Evolutionary conservation across 2,113 vertebrate species (phyloP).

Genomic region (Burhinus oedicnemus): DNA sequence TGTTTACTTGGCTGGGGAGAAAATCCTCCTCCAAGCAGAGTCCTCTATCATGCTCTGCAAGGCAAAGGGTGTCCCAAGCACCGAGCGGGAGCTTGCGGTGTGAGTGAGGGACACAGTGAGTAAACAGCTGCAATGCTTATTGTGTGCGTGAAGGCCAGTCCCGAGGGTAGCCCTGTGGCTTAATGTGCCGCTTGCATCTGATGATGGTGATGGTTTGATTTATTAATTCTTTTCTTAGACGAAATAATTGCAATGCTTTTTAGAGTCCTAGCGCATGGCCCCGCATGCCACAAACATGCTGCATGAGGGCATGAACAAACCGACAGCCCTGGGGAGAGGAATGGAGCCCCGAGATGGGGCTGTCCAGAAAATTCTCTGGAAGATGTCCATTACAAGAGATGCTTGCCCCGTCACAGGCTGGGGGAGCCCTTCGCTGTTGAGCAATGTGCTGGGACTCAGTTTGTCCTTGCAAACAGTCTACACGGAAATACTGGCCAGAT

Average conservation of each 20-base stretch:
- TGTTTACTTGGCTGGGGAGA: background rate
- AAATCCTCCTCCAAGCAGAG: background rate
- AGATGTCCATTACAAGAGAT: slow-evolving; percentile 54
- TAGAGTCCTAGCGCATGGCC: slow-evolving; percentile 52
- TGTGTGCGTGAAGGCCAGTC: background rate
- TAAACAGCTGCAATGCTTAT: background rate
- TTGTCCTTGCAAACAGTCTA: background rate
- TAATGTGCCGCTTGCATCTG: slow-evolving; percentile 17
- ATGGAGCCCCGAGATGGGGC: background rate
- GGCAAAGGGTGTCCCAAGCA: background rate
- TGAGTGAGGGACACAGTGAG: background rate
- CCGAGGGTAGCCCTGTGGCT: background rate
- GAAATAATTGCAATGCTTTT: background rate
- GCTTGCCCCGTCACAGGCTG: background rate
- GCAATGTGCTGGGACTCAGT: background rate
- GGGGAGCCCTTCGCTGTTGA: background rate
- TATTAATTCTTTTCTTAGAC: background rate
- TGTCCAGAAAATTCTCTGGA: background rate
- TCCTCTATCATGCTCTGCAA: background rate
- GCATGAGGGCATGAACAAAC: slow-evolving; percentile 60
- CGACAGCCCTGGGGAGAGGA: background rate
- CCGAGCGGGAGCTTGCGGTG: background rate
- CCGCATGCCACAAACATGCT: slow-evolving; percentile 60
- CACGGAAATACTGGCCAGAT: background rate
- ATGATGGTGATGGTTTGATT: background rate